Evolutionary conservation across 2,888 invertebrate genomes (phyloP).

Genomic region (Drosophila borborema): DNA sequence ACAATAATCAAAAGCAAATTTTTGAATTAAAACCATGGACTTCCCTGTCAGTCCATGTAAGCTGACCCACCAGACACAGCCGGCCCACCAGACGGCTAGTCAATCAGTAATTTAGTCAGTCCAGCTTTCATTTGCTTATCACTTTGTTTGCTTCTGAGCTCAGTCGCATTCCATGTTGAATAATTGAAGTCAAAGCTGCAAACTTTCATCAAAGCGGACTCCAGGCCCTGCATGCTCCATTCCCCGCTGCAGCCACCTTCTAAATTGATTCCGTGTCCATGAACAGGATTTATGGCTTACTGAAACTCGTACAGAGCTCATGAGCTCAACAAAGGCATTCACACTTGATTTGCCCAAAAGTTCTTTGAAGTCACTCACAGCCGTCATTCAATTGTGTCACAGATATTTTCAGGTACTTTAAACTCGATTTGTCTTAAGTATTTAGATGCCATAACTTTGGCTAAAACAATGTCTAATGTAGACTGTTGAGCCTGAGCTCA

Average conservation of each 20-base stretch:
- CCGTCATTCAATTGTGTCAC: neutral
- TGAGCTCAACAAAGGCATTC: slow-evolving; percentile 15
- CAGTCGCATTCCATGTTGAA: slow-evolving; percentile 50
- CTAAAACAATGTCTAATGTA: neutral
- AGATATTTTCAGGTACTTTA: neutral
- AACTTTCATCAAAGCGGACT: slow-evolving; percentile 49
- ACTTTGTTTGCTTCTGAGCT: slow-evolving; percentile 27
- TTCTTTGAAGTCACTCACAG: slow-evolving; percentile 13
- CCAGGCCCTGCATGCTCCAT: neutral
- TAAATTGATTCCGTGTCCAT: neutral
- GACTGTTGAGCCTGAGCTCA: neutral
- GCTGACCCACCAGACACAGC: neutral
- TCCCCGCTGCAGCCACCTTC: neutral
- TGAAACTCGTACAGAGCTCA: neutral
- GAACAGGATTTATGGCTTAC: neutral
- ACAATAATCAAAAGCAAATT: slow-evolving; percentile 10
- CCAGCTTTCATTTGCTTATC: slow-evolving; percentile 4
- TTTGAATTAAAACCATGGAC: neutral
- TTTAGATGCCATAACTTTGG: neutral
- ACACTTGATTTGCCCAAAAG: slow-evolving; percentile 15
- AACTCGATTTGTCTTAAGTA: neutral
- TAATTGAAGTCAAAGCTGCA: slow-evolving; percentile 51
- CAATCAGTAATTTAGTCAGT: slow-evolving; percentile 3
- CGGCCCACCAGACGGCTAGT: neutral
- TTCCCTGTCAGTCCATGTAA: neutral